These are phyloP conservation scores for Protobothrops flavoviridis DNA, from an alignment of 2,113 vertebrate species.

Conservation along the genomic window DNA sequence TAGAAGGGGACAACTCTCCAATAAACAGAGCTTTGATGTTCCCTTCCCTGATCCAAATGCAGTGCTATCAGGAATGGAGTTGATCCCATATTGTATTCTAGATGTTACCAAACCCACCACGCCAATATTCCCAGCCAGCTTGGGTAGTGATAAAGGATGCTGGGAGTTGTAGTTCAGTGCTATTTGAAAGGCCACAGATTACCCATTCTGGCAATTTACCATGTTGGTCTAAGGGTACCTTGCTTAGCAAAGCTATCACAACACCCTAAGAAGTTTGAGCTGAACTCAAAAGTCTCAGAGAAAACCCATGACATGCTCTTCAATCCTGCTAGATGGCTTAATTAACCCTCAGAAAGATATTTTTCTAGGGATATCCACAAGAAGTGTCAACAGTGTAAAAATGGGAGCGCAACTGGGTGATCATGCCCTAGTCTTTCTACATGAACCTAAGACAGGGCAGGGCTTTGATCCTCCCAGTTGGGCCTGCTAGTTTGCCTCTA, in stretches of 20 bases:
- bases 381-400: not conserved
- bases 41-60: not conserved
- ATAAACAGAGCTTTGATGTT: not conserved
- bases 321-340: not conserved
- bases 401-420: not conserved
- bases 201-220: not conserved
- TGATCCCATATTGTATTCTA: not conserved
- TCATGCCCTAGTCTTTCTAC: not conserved
- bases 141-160: not conserved
- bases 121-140: not conserved
- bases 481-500: not conserved
- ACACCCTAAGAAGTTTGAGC: not conserved
- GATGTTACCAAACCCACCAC: not conserved
- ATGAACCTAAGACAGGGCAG: not conserved
- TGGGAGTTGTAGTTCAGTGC: not conserved
- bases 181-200: not conserved
- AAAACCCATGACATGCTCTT: not conserved
- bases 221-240: not conserved
- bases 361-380: not conserved
- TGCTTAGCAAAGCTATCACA: not conserved
- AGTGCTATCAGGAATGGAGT: not conserved
- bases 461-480: not conserved
- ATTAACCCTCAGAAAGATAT: not conserved
- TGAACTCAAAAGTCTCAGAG: not conserved
- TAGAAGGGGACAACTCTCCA: not conserved